These are phyloP conservation scores for Apogon hyalosoma DNA, from an alignment of 2,797 vertebrate genomes.

Conservation along the genomic window DNA sequence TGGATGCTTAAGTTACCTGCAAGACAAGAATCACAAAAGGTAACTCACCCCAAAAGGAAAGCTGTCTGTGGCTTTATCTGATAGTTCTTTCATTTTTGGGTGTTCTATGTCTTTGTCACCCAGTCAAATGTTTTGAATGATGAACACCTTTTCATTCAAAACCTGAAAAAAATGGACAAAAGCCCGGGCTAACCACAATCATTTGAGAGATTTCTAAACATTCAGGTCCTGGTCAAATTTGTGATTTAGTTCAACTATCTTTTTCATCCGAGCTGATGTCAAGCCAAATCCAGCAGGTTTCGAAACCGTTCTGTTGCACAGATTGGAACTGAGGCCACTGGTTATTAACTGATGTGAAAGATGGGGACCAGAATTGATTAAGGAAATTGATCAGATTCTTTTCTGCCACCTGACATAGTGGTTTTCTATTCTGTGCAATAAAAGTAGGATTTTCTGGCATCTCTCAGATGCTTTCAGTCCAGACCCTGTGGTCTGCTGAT, in stretches of 20 bases:
- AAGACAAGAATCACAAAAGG: slow-evolving; percentile 39
- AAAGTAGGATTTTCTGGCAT: slow-evolving; percentile 37
- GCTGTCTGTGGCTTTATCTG: slow-evolving; percentile 18
- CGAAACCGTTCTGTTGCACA: slow-evolving; percentile 49
- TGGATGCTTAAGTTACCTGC: slow-evolving; percentile 92
- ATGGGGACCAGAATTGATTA: slow-evolving; percentile 61
- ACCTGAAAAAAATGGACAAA: slow-evolving; percentile 16
- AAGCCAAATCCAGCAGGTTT: slow-evolving; percentile 21
- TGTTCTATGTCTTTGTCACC: slow-evolving; percentile 20
- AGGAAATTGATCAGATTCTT: slow-evolving; percentile 65
- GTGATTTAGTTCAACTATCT: slow-evolving; percentile 40
- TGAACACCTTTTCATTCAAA: slow-evolving; percentile 35
- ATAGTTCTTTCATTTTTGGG: slow-evolving; percentile 9
- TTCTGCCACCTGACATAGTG: slow-evolving; percentile 52
- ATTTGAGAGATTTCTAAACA: slow-evolving; percentile 38
- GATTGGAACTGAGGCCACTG: slow-evolving; percentile 40
- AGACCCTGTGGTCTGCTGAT: slow-evolving; percentile 18
- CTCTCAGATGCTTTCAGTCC: slow-evolving; percentile 16
- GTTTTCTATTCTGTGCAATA: slow-evolving; percentile 60
- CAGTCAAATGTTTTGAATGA: slow-evolving; percentile 48
- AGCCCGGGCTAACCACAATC: slow-evolving; percentile 6
- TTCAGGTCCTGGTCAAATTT: slow-evolving; percentile 43
- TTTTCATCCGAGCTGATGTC: slow-evolving; percentile 47
- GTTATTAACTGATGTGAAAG: slow-evolving; percentile 58
- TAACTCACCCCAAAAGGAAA: slow-evolving; percentile 19